phyloP scores from a whole-genome alignment of 2,888 invertebrate species.

The Trachelus stipa region DNA sequence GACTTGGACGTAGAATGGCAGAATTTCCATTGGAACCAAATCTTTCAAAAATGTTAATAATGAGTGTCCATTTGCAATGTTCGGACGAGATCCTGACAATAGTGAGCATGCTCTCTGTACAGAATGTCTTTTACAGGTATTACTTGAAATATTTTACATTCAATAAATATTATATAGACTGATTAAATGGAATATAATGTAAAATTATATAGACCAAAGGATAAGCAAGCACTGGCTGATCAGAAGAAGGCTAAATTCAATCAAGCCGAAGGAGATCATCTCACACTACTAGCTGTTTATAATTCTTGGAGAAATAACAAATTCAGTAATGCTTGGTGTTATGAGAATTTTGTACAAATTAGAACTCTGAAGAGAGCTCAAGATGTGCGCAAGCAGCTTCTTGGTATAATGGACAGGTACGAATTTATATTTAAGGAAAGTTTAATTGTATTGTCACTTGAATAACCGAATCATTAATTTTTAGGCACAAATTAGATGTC shows the following conservation, averaged over 20 bases:
- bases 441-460: conserved; percentile 22
- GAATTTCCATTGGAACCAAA: conserved; percentile 99
- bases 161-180: background rate
- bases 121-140: conserved; percentile 93
- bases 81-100: conserved; percentile 98
- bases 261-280: conserved; percentile 97
- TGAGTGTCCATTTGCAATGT: conserved; percentile 97
- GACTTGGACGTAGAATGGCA: conserved; percentile 92
- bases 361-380: conserved; percentile 96
- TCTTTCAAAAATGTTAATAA: conserved; percentile 97
- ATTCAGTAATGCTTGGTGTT: conserved; percentile 99
- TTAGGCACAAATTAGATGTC: conserved; percentile 92
- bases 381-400: conserved; percentile 96
- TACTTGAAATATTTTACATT: conserved; percentile 12
- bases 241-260: conserved; percentile 99
- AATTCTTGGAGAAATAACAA: conserved; percentile 99
- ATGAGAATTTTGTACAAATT: conserved; percentile 99
- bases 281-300: conserved; percentile 97
- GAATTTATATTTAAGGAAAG: conserved; percentile 25
- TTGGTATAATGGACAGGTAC: conserved; percentile 96
- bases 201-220: conserved; percentile 78
- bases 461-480: conserved; percentile 29
- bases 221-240: conserved; percentile 96
- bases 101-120: conserved; percentile 98
- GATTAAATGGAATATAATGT: conserved; percentile 1